phyloP scores from a whole-genome alignment of 1,140 invertebrate genomes.

The Diorhabda elongata region DNA sequence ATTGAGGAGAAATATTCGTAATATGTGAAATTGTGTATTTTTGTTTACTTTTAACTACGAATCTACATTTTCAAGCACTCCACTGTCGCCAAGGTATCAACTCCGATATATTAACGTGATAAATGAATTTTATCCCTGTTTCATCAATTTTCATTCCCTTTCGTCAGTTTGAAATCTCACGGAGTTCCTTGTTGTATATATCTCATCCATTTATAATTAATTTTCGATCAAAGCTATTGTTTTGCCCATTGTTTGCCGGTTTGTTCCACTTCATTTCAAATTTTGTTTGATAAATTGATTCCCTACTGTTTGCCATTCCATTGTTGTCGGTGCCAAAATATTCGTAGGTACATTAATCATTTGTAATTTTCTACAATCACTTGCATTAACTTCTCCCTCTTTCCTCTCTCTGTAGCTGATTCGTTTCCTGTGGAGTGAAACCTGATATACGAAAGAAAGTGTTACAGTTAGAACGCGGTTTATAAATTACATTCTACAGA shows the following conservation, averaged over 20 bases:
- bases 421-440: too few species aligned
- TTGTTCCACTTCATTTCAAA: constrained; percentile 23
- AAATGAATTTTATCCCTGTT: constrained; percentile 6
- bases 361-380: constrained; percentile 16
- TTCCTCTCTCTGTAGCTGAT: not conserved
- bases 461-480: too few species aligned
- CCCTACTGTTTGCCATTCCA: constrained; percentile 23
- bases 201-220: constrained; percentile 14
- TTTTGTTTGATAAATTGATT: constrained; percentile 28
- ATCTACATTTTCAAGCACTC: not conserved
- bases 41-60: too few species aligned
- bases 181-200: constrained; percentile 5
- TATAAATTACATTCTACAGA: too few species aligned
- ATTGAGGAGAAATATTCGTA: too few species aligned
- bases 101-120: not conserved
- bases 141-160: constrained; percentile 19
- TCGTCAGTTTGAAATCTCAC: constrained; percentile 9
- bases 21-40: too few species aligned
- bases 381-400: constrained; percentile 7
- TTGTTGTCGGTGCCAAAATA: constrained; percentile 26
- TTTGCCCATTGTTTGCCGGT: constrained; percentile 17
- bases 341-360: constrained; percentile 24
- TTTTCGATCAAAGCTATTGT: constrained; percentile 16
- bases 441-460: too few species aligned
- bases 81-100: not conserved